Conservation (phyloP, 2,797 vertebrate genomes). For the Eutrigla gurnardus region DNA sequence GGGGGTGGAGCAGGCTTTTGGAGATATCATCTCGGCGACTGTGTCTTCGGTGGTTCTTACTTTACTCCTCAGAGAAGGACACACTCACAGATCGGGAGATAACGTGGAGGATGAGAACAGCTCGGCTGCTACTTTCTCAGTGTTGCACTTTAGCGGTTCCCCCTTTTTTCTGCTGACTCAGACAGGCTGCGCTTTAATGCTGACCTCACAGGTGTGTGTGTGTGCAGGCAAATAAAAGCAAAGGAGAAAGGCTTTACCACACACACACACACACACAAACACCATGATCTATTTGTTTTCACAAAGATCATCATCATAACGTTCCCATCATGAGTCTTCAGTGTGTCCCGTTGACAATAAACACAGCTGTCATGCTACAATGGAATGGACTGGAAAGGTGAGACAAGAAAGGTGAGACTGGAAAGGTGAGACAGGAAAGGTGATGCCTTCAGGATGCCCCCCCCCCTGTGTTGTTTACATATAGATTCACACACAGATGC, state of each 20-base stretch:
- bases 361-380: constrained; percentile 21
- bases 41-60: constrained; percentile 49
- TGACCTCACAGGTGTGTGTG: constrained; percentile 58
- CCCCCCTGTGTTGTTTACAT: constrained; percentile 35
- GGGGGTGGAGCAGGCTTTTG: constrained; percentile 29
- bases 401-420: no score
- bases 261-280: no score
- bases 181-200: constrained; percentile 27
- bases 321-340: constrained; percentile 27
- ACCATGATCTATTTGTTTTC: constrained; percentile 32
- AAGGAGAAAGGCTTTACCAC: constrained; percentile 30
- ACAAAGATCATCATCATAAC: constrained; percentile 19
- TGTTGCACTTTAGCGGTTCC: neutral
- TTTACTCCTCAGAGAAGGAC: constrained; percentile 37
- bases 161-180: constrained; percentile 59
- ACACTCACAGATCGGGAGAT: constrained; percentile 62
- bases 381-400: no score
- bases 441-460: constrained; percentile 8
- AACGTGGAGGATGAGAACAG: constrained; percentile 62
- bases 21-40: constrained; percentile 45
- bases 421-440: constrained; percentile 6
- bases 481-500: constrained; percentile 48
- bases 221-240: constrained; percentile 34
- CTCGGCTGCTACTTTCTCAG: constrained; percentile 61
- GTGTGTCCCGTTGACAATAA: constrained; percentile 32